A percentile compares a stretch with the other conserved stretches of the same genome.
Conservation (phyloP, 2,888 invertebrate genomes). For the Zygothrica quintamaculata region DNA sequence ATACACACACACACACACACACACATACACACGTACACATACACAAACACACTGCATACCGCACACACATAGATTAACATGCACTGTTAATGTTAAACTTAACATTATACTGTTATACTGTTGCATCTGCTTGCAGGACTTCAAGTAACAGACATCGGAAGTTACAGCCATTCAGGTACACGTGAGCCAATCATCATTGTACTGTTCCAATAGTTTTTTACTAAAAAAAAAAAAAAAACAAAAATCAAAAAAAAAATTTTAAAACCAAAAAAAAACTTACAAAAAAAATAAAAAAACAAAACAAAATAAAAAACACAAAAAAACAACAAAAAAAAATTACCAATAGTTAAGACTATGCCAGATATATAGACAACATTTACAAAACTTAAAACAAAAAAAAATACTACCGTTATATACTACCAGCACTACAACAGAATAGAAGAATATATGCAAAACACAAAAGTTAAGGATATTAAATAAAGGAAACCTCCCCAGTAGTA, state of each 20-base stretch:
- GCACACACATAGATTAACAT: no score
- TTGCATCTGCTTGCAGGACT: slow-evolving; percentile 91
- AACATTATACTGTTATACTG: no score
- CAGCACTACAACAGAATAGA: slow-evolving; percentile 40
- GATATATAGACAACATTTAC: slow-evolving; percentile 45
- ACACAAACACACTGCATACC: not conserved
- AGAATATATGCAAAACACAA: slow-evolving; percentile 19
- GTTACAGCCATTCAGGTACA: slow-evolving; percentile 98
- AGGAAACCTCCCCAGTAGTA: not conserved
- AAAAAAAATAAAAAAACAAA: slow-evolving; percentile 40
- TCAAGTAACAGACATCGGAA: slow-evolving; percentile 99
- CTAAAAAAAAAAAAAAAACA: slow-evolving; percentile 55
- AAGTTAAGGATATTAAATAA: not conserved
- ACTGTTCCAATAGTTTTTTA: slow-evolving; percentile 66
- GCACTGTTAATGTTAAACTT: no score
- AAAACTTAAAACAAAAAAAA: no score
- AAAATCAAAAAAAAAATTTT: slow-evolving; percentile 49
- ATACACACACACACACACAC: no score
- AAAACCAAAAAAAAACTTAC: slow-evolving; percentile 40
- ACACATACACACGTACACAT: not conserved
- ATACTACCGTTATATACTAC: no score
- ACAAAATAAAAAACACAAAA: slow-evolving; percentile 36
- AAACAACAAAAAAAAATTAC: slow-evolving; percentile 33
- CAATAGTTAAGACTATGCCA: slow-evolving; percentile 57
- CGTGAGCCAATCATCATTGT: slow-evolving; percentile 87